Evolutionary conservation across 2,888 invertebrate species (phyloP).

Genomic region (Tachina fera): DNA sequence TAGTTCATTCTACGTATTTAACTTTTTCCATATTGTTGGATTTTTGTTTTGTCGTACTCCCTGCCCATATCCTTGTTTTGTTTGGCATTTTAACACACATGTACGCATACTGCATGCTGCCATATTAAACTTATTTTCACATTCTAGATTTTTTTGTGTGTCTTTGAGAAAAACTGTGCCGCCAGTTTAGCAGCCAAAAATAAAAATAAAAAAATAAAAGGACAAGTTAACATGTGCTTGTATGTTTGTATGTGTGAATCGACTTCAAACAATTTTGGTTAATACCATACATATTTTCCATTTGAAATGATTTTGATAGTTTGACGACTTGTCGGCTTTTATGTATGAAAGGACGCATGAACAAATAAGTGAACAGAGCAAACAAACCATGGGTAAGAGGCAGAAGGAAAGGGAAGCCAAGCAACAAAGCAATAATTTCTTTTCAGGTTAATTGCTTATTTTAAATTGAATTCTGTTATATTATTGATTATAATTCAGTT

Average conservation of each 20-base stretch:
- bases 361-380: conserved; percentile 29
- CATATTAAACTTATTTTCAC: conserved; percentile 47
- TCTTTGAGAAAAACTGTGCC: conserved; percentile 39
- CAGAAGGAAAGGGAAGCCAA: conserved; percentile 9
- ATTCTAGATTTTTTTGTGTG: conserved; percentile 31
- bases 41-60: conserved; percentile 43
- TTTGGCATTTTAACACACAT: conserved; percentile 2
- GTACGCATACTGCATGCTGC: conserved; percentile 11
- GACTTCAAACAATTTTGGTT: conserved; percentile 67
- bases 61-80: conserved; percentile 18
- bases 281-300: conserved; percentile 69
- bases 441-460: conserved; percentile 67
- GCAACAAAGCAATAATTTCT: conserved; percentile 46
- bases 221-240: not conserved
- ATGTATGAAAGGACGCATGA: conserved; percentile 56
- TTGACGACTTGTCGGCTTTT: conserved; percentile 65
- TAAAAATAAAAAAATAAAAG: conserved; percentile 5
- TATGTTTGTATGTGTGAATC: conserved; percentile 28
- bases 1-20: conserved; percentile 62
- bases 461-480: conserved; percentile 61
- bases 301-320: conserved; percentile 67
- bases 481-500: conserved; percentile 52
- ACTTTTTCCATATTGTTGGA: conserved; percentile 59
- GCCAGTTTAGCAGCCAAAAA: conserved; percentile 49
- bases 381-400: conserved; percentile 7